Conservation (phyloP, 1,140 invertebrate genomes). For the Caenorhabditis brenneri region DNA sequence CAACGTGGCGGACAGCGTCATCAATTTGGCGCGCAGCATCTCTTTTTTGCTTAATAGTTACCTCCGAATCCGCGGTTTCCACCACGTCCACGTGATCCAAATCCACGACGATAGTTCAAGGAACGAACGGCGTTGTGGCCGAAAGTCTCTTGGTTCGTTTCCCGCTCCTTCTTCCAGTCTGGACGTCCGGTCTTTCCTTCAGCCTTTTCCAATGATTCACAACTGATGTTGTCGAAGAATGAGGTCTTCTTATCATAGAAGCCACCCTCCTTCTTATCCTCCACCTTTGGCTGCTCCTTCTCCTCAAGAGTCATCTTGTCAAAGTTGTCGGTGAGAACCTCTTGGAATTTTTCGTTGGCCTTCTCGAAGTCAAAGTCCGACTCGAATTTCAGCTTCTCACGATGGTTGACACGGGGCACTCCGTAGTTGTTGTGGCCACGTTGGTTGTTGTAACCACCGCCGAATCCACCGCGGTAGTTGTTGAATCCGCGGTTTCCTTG, state of each 20-base stretch:
- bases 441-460: constrained; percentile 62
- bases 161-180: constrained; percentile 48
- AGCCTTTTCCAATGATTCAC: constrained; percentile 90
- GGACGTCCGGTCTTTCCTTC: constrained; percentile 76
- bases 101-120: constrained; percentile 63
- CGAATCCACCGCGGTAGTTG: constrained; percentile 48
- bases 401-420: constrained; percentile 49
- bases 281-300: constrained; percentile 42
- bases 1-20: too few relatives aligned
- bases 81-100: constrained; percentile 69
- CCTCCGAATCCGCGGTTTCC: constrained; percentile 56
- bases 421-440: constrained; percentile 54
- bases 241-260: constrained; percentile 91
- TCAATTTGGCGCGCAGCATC: too few relatives aligned
- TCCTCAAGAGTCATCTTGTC: constrained; percentile 41
- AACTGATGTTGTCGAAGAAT: constrained; percentile 98
- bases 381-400: constrained; percentile 86
- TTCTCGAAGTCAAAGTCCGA: constrained; percentile 96
- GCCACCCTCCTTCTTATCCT: constrained; percentile 51
- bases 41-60: too few relatives aligned
- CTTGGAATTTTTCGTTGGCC: constrained; percentile 92
- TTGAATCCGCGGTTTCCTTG: constrained; percentile 16
- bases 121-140: constrained; percentile 79
- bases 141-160: constrained; percentile 83
- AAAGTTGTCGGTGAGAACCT: constrained; percentile 52